A percentile compares a stretch with the other conserved stretches of the same genome.
These are phyloP conservation scores for Xanthia icteritia DNA, from an alignment of 2,888 invertebrate genomes.

Conservation along the genomic window DNA sequence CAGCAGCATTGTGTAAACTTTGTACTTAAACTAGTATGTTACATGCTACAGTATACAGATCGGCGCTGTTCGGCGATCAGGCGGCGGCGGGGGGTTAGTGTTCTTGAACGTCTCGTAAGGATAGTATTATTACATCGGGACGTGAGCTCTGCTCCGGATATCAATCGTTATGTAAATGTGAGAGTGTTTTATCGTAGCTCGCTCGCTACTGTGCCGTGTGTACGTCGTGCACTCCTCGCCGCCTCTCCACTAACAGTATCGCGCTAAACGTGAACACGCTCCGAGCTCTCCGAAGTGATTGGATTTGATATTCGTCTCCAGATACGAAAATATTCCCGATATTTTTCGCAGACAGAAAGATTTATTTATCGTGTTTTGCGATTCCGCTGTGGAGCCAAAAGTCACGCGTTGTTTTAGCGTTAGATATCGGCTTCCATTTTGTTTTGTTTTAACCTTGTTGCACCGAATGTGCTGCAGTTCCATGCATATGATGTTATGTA, in stretches of 20 bases:
- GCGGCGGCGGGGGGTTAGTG: constrained; percentile 48
- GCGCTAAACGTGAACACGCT: constrained; percentile 22
- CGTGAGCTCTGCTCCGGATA: constrained; percentile 40
- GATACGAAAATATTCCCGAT: constrained; percentile 26
- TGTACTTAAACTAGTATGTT: not conserved
- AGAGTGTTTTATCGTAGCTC: constrained; percentile 10
- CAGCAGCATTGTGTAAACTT: too few relatives aligned
- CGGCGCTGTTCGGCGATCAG: constrained; percentile 1
- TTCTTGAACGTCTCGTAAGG: not conserved
- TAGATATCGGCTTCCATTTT: not conserved
- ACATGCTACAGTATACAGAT: not conserved
- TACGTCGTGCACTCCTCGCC: not conserved
- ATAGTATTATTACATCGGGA: too few relatives aligned
- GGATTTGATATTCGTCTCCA: constrained; percentile 35
- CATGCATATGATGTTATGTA: constrained; percentile 41
- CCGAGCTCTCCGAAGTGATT: constrained; percentile 27
- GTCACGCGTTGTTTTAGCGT: not conserved
- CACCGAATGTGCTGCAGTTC: constrained; percentile 13
- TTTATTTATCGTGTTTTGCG: constrained; percentile 31
- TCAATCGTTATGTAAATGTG: constrained; percentile 37
- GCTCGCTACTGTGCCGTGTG: not conserved
- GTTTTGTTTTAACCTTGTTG: constrained; percentile 9
- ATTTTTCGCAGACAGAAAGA: constrained; percentile 23
- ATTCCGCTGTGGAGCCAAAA: not conserved
- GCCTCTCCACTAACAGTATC: not conserved